Percentiles rank a stretch among this genome's conserved stretches.
Evolutionary conservation across 92 coral and sea anemone genomes (phyloP).

Genomic region (Hydrozoanthus gracilis): DNA sequence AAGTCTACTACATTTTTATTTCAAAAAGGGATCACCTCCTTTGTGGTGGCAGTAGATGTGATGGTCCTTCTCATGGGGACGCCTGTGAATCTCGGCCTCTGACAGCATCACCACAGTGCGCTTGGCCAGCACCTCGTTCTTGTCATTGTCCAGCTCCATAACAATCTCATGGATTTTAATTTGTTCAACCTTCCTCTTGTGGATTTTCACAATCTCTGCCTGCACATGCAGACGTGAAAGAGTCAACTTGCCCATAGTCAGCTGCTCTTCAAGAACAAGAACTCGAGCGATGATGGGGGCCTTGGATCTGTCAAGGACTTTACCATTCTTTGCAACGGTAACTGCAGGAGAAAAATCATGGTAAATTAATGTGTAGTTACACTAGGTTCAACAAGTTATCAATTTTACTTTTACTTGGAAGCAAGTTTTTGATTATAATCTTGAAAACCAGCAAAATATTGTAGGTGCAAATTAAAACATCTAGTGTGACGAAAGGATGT

Average conservation of each 20-base stretch:
- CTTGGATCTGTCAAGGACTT: conserved; percentile 58
- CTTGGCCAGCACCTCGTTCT: conserved; percentile 71
- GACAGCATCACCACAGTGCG: conserved; percentile 62
- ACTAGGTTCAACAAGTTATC: not conserved
- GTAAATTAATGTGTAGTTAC: not conserved
- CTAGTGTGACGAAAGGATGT: too few species aligned
- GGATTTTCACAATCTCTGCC: conserved; percentile 70
- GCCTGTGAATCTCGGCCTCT: conserved; percentile 61
- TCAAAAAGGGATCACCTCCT: conserved; percentile 30
- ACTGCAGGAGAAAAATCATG: conserved; percentile 37
- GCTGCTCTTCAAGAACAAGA: conserved; percentile 65
- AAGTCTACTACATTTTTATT: too few species aligned
- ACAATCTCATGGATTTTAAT: conserved; percentile 76
- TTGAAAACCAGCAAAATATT: too few species aligned
- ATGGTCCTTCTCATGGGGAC: conserved; percentile 53
- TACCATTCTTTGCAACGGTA: conserved; percentile 67
- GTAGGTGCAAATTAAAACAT: too few species aligned
- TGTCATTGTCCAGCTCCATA: conserved; percentile 76
- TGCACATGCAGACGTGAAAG: conserved; percentile 60
- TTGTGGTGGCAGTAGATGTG: conserved; percentile 51
- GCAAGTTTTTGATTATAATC: not conserved
- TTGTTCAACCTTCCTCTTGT: conserved; percentile 74
- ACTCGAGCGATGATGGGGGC: conserved; percentile 76
- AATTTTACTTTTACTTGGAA: not conserved
- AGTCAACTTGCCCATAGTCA: conserved; percentile 25